These are phyloP conservation scores for Picus viridis DNA, from an alignment of 2,797 vertebrate species.

Conservation along the genomic window DNA sequence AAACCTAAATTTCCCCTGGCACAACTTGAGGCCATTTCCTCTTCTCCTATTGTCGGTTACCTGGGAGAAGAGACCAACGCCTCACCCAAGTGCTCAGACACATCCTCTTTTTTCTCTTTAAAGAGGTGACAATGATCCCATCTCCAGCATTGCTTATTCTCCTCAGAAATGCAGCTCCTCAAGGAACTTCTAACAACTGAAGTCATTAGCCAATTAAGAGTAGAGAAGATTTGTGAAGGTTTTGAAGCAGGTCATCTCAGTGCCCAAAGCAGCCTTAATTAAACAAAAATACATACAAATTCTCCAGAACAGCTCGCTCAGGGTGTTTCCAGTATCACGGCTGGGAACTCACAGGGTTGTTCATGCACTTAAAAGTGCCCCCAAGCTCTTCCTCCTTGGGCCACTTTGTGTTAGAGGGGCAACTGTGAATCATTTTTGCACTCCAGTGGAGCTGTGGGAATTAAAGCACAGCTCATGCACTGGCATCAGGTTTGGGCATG, in stretches of 20 bases:
- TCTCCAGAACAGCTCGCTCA: neutral
- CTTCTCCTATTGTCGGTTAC: too few relatives aligned
- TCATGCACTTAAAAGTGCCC: neutral
- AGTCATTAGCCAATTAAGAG: neutral
- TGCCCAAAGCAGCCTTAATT: neutral
- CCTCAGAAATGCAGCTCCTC: neutral
- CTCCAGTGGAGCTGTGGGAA: neutral
- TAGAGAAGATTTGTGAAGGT: neutral
- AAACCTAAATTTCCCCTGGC: too few relatives aligned
- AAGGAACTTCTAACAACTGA: neutral
- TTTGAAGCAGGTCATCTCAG: neutral
- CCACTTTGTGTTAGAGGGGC: neutral
- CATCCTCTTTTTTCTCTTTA: neutral
- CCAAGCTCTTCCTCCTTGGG: neutral
- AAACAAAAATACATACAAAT: neutral
- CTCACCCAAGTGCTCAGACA: neutral
- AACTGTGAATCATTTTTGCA: neutral
- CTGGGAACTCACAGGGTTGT: fast-evolving
- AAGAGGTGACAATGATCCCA: neutral
- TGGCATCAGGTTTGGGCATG: neutral
- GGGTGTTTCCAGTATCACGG: neutral
- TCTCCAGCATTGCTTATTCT: neutral
- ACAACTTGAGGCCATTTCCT: too few relatives aligned
- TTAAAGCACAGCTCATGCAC: neutral
- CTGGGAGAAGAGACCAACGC: too few relatives aligned